These are phyloP conservation scores for Colletes collaris DNA, from an alignment of 2,888 invertebrate genomes.

Conservation along the genomic window DNA sequence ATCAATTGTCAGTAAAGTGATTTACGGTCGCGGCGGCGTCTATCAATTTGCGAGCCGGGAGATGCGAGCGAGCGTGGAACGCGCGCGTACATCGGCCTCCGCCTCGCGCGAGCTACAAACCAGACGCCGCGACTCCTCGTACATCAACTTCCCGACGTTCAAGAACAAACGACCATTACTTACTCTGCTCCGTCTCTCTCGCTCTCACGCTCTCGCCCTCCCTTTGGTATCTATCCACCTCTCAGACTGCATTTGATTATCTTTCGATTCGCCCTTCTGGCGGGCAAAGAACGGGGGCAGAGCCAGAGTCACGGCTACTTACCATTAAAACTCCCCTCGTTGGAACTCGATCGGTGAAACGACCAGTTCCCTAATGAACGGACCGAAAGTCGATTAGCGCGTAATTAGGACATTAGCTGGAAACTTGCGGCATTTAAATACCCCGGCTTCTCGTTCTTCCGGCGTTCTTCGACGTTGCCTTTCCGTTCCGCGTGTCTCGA, in stretches of 20 bases:
- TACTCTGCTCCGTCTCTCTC: not conserved
- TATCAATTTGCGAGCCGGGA: constrained; percentile 66
- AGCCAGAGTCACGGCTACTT: constrained; percentile 23
- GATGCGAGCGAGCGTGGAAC: constrained; percentile 35
- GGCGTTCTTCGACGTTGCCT: not conserved
- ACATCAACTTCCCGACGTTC: constrained; percentile 54
- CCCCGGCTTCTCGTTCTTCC: not conserved
- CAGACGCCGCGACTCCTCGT: constrained; percentile 39
- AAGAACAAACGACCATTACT: constrained; percentile 56
- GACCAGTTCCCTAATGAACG: constrained; percentile 32
- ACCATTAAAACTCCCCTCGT: constrained; percentile 30
- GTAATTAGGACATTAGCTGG: constrained; percentile 50
- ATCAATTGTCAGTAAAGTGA: constrained; percentile 71
- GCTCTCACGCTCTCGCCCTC: not conserved
- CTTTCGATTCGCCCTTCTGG: constrained; percentile 24
- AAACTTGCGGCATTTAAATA: constrained; percentile 40
- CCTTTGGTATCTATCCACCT: not conserved
- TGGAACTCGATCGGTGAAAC: constrained; percentile 40
- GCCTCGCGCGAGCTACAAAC: constrained; percentile 10
- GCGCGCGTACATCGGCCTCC: constrained; percentile 23
- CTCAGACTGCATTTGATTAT: constrained; percentile 34
- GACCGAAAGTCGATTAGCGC: constrained; percentile 50
- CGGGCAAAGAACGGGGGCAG: not conserved
- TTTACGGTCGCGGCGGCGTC: constrained; percentile 64
- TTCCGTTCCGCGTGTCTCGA: not conserved